Base-by-base conservation (phyloP, 2,797 vertebrate genomes). In the Loriculus beryllinus region DNA sequence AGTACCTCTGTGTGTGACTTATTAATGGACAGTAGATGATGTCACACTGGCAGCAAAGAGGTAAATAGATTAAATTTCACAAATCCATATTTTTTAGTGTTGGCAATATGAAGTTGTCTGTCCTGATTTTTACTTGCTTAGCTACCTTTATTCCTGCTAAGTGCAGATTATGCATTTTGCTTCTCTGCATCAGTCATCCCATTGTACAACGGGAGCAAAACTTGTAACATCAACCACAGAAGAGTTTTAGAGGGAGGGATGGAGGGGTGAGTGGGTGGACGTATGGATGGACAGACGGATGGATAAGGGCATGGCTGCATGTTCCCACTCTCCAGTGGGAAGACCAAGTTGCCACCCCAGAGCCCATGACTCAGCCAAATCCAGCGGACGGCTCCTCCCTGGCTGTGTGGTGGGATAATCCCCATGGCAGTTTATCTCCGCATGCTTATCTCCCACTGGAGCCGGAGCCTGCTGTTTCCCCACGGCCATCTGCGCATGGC, bases 401-500 rank as follows among this genome's bases (percentile, higher is more conserved):
- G 3, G 47, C 80, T 48, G 14, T 1, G 0, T 5, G 56, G 54
- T 4, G 20, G 62, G 62, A 65, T 43, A 70, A 40, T 39, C 19
- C 39, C 39, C 1, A 0, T 0, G 8, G 67, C 71, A 83, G 40
- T 25, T 60, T 54, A 65, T 39, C 62, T 57, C 33, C 33, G 51
- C 1, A 0, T 0, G 3, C 60, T 80, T 88, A 76, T 69, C 82
- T 94, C 47, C 31, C 1, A 2, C 2, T 2, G 7, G 62, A 86
- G 57, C 60, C 25, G 48, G 69, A 86, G 69, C 26, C 74, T 37
- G 62, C 42, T 31, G 70, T 8, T 81, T 59, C 47, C 70, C 59
- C 47, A 40, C 0, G 2, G 31, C n/a, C 1, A 0, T 39, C 16
- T 29, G 67, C 3, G 0, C 14, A 1, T 1, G 28, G 22, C 40